Base-by-base conservation (phyloP, 2,113 vertebrate species). In the Trochalopteron elliotii region DNA sequence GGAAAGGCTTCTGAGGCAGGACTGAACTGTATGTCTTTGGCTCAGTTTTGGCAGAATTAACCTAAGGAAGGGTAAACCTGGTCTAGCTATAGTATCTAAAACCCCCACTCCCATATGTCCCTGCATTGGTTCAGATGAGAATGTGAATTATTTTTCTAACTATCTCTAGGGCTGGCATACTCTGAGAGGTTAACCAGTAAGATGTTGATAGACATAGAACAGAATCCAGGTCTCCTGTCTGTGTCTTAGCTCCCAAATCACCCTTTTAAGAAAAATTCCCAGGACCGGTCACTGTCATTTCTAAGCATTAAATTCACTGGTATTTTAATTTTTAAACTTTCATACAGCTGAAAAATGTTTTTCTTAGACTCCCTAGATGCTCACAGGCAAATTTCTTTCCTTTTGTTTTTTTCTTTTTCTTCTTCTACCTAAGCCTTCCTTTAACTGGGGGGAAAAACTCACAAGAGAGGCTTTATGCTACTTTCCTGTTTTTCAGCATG, bases 401-500 rank as follows among this genome's bases (percentile, higher is more conserved):
- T 52, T 64, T 63, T 19, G 15, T 25, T 25, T 35, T 35, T 37
- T 59, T 27, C 3, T 39, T 39, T 19, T 37, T 25, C 14, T 17
- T 9, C 27, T 90, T 47, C 57, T 70, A 89, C 87, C 33, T 86
- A 91, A 92, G 78, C 55, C 21, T 89, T 92, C 64, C 83, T 90
- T 92, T 89, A 92, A 90, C 60, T 59, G 7, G 13, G 52, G 23
- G 23, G 9, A 5, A 6, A 17, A 45, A 70, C 59, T 96, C 94
- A 91, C 87, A 95, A 95, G 90, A 93, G 90, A 90, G 39, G 53
- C 83, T 94, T 93, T 91, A 96, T 96, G 94, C 90, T 92, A 50
- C 88, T 96, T 95, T 90, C 83, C 76, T 96, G 96, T 97, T 96
- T 96, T 96, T 76, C 65, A 83, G 69, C 83, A 84, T 95, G 95